Evolutionary conservation across 1,140 invertebrate species (phyloP), one percentile per base, ranked within the genome.

Genomic region (Rhagoletis pomonella): DNA sequence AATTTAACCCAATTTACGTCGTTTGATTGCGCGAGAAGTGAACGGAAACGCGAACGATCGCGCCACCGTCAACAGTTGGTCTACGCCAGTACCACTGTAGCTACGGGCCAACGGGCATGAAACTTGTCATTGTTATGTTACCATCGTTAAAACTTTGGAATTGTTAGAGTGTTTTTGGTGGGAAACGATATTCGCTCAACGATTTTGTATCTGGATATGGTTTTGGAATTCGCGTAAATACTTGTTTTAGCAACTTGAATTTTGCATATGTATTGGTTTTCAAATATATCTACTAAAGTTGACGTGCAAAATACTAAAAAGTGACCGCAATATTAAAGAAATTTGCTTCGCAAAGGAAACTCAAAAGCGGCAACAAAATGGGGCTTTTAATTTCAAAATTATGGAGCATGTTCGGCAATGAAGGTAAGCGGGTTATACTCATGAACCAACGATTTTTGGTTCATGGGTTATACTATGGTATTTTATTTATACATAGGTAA

Each of bases 381-480:
- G 97, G 97, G 89, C 94, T 98, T 88, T 93, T 98, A 88, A 96
- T 98, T 91, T 96, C 97, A 17, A 98, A 97, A 94, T 94, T 98
- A 89, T 98, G 97, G 97, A 97, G 96, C 91, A 94, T 98, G 87
- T 98, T 98, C 93, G 97, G 97, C 81, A 98, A 97, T 93, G 97
- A 98, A 96, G 97, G 97, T 97, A 88, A 87, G 60, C 29, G n/a
- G n/a, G n/a, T 55, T 9, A 55, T 55, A 55, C 10, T 55, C 5
- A 29, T 1, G 29, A 29, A 29, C 29, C 0, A 29, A 29, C 29
- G n/a, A n/a, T n/a, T n/a, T n/a, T n/a, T n/a, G n/a, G n/a, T n/a
- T n/a, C n/a, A n/a, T n/a, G n/a, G n/a, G n/a, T n/a, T n/a, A n/a
- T n/a, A n/a, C n/a, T n/a, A n/a, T n/a, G n/a, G n/a, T n/a, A n/a